phyloP scores from a whole-genome alignment of 2,113 vertebrate species.

The Acinonyx jubatus region DNA sequence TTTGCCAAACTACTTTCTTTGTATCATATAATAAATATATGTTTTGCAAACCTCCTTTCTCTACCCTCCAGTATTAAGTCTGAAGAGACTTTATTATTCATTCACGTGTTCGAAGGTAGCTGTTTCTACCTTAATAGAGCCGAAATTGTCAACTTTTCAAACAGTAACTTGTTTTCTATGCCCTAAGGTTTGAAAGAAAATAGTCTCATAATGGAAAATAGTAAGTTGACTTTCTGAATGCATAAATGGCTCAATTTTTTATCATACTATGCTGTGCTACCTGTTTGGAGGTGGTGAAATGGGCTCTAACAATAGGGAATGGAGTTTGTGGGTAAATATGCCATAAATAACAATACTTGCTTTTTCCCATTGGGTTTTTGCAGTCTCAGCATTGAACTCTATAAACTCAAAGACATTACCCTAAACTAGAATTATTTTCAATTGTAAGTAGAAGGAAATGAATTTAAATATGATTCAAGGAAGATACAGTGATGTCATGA shows the following conservation, averaged over 20 bases:
- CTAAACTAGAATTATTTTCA: neutral
- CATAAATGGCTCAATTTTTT: constrained; percentile 41
- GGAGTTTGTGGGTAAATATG: constrained; percentile 3
- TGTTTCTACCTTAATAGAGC: constrained; percentile 71
- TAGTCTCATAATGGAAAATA: constrained; percentile 65
- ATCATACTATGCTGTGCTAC: neutral
- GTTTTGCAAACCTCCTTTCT: constrained; percentile 59
- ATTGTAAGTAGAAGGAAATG: neutral
- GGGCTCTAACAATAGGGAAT: constrained; percentile 31
- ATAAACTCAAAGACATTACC: neutral
- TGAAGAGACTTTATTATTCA: constrained; percentile 77
- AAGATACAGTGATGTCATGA: neutral
- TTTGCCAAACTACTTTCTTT: constrained; percentile 31
- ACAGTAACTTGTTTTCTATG: constrained; percentile 69
- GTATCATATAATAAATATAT: constrained; percentile 62
- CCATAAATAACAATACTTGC: constrained; percentile 13
- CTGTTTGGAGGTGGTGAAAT: neutral
- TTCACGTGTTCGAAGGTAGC: constrained; percentile 59
- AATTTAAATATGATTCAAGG: neutral
- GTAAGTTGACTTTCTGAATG: constrained; percentile 72
- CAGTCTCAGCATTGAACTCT: neutral
- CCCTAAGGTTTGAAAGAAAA: constrained; percentile 71
- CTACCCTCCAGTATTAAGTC: constrained; percentile 63
- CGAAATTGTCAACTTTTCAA: constrained; percentile 77
- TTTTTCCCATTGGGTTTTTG: constrained; percentile 35